Base-by-base conservation (phyloP, 2,113 vertebrate genomes). In the Chaetura pelagica region DNA sequence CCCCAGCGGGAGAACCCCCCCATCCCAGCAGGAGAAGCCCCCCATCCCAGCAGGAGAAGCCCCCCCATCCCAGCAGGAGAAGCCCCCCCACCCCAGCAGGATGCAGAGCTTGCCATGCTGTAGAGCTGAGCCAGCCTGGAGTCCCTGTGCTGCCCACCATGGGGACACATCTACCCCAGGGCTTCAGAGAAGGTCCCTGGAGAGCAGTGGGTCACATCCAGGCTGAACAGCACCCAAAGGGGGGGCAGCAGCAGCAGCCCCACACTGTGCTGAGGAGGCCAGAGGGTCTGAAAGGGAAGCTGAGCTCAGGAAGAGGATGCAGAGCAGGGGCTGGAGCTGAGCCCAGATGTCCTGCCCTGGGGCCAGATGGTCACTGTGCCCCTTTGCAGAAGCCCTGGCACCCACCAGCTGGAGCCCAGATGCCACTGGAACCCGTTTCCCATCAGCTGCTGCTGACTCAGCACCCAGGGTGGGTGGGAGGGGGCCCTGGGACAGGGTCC, bases 181-280 rank as follows among this genome's bases (percentile, higher is more conserved):
- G 48, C 1, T 10, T 32, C 18, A 23, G n/a, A 18, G 34, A 9
- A 21, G 22, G 9, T 13, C 63, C 58, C 7, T 5, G 64, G 6
- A 29, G 29, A 26, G 62, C 2, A 4, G 32, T 34, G 55, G 27
- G 16, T 38, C 6, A 12, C 72, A 52, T 3, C 32, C 5, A 1
- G 32, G 6, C 54, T 54, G 4, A 5, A 30, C 40, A 30, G 23
- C 62, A 27, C 35, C 44, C 40, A 19, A 8, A 34, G 34, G 1
- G 5, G 58, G 30, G 16, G 24, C 0, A 5, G 76, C 22, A 22
- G 1, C 3, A 2, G n/a, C 64, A 9, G 32, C 30, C 7, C 38
- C 1, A 0, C 2, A 8, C 10, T 0, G 1, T 23, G 75, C 55
- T 12, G 12, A 40, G 40, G 40, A 40, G 40, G 40, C n/a, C 9